A percentile compares a stretch with the other conserved stretches of the same genome.
These are phyloP conservation scores for Lamproptera curius DNA, from an alignment of 2,888 invertebrate genomes.

Conservation along the genomic window DNA sequence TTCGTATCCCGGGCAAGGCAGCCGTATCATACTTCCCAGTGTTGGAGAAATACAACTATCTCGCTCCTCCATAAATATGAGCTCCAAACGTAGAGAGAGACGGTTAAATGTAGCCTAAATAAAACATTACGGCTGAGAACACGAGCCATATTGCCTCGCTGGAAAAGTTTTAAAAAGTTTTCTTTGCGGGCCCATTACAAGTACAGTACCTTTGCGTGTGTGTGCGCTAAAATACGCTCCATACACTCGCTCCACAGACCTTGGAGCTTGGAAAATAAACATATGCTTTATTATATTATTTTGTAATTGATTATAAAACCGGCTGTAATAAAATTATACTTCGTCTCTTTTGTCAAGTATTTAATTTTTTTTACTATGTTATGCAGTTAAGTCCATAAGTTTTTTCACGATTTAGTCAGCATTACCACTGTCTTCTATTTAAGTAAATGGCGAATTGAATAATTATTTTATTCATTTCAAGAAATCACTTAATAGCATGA, in stretches of 20 bases:
- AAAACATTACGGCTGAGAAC: slow-evolving; percentile 77
- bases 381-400: too few species aligned
- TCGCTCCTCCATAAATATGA: slow-evolving; percentile 37
- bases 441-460: too few species aligned
- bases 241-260: slow-evolving; percentile 66
- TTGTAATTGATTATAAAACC: too few species aligned
- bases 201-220: slow-evolving; percentile 56
- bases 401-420: too few species aligned
- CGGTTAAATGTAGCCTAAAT: slow-evolving; percentile 68
- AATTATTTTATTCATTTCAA: too few species aligned
- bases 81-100: slow-evolving; percentile 49
- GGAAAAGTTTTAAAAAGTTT: slow-evolving; percentile 79
- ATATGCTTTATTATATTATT: slow-evolving; percentile 4
- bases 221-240: slow-evolving; percentile 50
- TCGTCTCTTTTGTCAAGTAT: slow-evolving; percentile 4
- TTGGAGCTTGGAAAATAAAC: slow-evolving; percentile 21
- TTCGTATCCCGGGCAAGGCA: slow-evolving; percentile 75
- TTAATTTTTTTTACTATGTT: not conserved
- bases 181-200: slow-evolving; percentile 79
- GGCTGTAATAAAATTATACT: too few species aligned
- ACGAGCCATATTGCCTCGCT: slow-evolving; percentile 79
- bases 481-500: too few species aligned
- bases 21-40: slow-evolving; percentile 41
- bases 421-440: too few species aligned
- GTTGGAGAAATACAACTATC: slow-evolving; percentile 47